These are phyloP conservation scores for Apogon hyalosoma DNA, from an alignment of 2,797 vertebrate species.

Conservation along the genomic window DNA sequence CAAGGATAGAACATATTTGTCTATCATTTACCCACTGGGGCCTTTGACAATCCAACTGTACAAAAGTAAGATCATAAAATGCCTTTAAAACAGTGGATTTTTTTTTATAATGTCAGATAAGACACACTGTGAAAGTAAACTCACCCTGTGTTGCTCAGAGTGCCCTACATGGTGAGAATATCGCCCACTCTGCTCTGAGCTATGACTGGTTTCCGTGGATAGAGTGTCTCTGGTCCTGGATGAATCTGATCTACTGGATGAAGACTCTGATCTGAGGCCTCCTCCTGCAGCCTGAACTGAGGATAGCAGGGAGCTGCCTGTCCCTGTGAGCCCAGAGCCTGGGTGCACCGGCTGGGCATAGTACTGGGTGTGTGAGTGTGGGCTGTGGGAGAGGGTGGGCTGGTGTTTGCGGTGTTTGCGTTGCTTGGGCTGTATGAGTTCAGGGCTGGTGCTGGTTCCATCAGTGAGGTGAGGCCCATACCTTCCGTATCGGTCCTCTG, in stretches of 20 bases:
- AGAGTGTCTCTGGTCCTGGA: conserved; percentile 65
- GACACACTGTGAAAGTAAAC: conserved; percentile 15
- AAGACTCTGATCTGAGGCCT: conserved; percentile 73
- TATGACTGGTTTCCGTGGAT: conserved; percentile 65
- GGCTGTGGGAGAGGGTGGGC: conserved; percentile 22
- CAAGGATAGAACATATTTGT: too few species aligned
- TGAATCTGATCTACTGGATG: conserved; percentile 76
- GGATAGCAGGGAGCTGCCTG: conserved; percentile 26
- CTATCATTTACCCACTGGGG: too few species aligned
- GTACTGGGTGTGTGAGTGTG: conserved; percentile 43
- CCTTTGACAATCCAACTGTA: too few species aligned
- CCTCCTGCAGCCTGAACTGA: conserved; percentile 35
- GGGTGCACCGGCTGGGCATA: conserved; percentile 30
- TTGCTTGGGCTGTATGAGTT: conserved; percentile 64
- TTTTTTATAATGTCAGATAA: neutral
- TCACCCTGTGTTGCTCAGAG: conserved; percentile 61
- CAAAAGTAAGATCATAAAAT: too few species aligned
- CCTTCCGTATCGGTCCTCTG: conserved; percentile 59
- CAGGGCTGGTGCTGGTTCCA: conserved; percentile 79
- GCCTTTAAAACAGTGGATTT: neutral
- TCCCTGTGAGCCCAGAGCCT: conserved; percentile 12
- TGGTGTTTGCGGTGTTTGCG: conserved; percentile 51
- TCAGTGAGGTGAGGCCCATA: conserved; percentile 66
- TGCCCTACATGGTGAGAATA: conserved; percentile 35
- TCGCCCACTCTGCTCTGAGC: conserved; percentile 68